phyloP scores from a whole-genome alignment of 1,140 invertebrate genomes.

The Drosophila sproati region DNA sequence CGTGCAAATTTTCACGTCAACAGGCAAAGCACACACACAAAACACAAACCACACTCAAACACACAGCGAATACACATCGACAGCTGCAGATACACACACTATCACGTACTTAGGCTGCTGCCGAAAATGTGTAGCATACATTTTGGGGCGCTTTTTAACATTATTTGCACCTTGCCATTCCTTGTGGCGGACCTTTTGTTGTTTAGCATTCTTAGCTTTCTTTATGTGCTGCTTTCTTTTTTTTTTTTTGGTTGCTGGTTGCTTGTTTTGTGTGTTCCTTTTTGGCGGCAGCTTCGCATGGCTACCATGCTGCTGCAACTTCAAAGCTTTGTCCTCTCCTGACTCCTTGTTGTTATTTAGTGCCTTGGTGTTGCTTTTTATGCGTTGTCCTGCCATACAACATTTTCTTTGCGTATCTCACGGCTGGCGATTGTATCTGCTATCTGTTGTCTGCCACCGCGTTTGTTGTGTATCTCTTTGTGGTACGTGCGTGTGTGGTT shows the following conservation, averaged over 20 bases:
- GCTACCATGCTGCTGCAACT: slow-evolving; percentile 52
- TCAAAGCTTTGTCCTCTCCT: slow-evolving; percentile 56
- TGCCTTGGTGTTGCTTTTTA: slow-evolving; percentile 53
- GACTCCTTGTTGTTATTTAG: slow-evolving; percentile 59
- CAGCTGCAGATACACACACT: slow-evolving; percentile 40
- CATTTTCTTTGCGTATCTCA: slow-evolving; percentile 48
- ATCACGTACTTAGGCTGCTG: slow-evolving; percentile 63
- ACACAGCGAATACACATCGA: slow-evolving; percentile 15
- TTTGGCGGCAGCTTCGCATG: slow-evolving; percentile 37
- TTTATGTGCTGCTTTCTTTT: slow-evolving; percentile 16
- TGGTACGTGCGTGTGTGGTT: neutral
- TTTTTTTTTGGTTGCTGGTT: slow-evolving; percentile 1
- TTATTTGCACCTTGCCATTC: slow-evolving; percentile 75
- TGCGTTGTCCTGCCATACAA: slow-evolving; percentile 53
- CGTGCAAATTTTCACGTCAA: slow-evolving; percentile 81
- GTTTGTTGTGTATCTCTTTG: slow-evolving; percentile 43
- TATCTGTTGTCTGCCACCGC: slow-evolving; percentile 25
- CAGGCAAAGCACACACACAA: slow-evolving; percentile 59
- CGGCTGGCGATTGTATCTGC: slow-evolving; percentile 54
- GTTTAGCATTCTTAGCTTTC: slow-evolving; percentile 53
- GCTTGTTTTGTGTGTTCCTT: slow-evolving; percentile 45
- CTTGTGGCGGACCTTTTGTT: slow-evolving; percentile 52
- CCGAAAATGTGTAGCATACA: slow-evolving; percentile 72
- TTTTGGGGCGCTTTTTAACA: slow-evolving; percentile 70
- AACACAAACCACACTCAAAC: slow-evolving; percentile 25